Base-by-base conservation (phyloP, 2,113 vertebrate genomes). In the Scartelaos histophorus region DNA sequence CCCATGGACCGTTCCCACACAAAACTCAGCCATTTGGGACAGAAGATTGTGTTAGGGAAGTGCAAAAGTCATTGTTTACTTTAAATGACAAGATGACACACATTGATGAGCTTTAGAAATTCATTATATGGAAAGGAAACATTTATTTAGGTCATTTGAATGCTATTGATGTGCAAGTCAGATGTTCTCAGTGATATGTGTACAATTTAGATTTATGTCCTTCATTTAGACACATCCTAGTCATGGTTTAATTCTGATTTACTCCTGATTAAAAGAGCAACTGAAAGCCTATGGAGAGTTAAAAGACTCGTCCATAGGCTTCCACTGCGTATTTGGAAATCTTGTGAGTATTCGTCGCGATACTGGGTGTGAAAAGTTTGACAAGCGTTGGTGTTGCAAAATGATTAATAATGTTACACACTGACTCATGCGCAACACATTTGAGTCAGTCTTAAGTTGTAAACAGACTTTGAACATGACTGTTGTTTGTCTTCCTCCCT, bases 401-500 rank as follows among this genome's bases (percentile, higher is more conserved):
- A 34, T 61, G 58, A 25, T 25, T 61, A 61, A 61, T 61, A 34
- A 29, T 5, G 58, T 61, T 61, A 61, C 58, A 35, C 34, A 35
- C 34, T 64, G 61, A 64, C 61, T 43, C 61, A 38, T 11, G 60
- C 11, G 25, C 5, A 38, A 62, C 60, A 12, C 34, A 64, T 38
- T 38, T 64, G 19, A 21, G 61, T 21, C 61, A 38, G 17, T 35
- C 25, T n/a, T 10, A 38, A 66, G 35, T 43, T 66, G 17, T 43
- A 58, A 58, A 58, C 56, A 58, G 56, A 13, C 56, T 45, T 66
- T 43, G 11, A 49, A 51, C 47, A 56, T 66, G 24, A 3, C 19
- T 61, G 62, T 19, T 75, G 57, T 67, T 11, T 74, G 49, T 72
- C 29, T 51, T 73, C 68, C 57, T 15, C 10, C 34, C 65, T 66